A percentile compares a stretch with the other conserved stretches of the same genome.
phyloP scores from a whole-genome alignment of 2,113 vertebrate species.

The Lagenorhynchus albirostris region DNA sequence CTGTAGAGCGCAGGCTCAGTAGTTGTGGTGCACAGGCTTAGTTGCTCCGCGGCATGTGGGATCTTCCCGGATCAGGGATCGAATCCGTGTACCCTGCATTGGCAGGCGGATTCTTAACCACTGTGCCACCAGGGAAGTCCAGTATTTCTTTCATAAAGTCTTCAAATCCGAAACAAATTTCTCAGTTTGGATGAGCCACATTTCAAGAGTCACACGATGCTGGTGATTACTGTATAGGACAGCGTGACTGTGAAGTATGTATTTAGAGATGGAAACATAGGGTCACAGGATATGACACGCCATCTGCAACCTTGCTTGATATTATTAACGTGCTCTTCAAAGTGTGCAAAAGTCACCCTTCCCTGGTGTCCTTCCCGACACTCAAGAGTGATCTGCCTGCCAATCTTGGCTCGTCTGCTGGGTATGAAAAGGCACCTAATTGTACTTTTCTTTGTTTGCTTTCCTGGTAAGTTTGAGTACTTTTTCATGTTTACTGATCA shows the following conservation, averaged over 20 bases:
- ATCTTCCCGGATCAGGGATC: no score
- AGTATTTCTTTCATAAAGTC: neutral
- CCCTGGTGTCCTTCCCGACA: neutral
- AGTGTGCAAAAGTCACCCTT: neutral
- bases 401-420: neutral
- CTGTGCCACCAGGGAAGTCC: neutral
- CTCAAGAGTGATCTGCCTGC: neutral
- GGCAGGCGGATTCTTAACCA: no score
- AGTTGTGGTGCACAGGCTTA: no score
- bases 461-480: neutral
- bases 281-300: neutral
- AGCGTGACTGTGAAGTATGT: neutral
- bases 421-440: neutral
- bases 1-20: no score
- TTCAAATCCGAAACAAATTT: neutral
- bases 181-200: neutral
- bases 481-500: neutral
- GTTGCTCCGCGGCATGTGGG: no score
- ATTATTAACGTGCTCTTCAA: neutral
- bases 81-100: no score
- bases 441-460: neutral
- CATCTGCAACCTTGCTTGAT: neutral
- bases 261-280: neutral
- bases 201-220: neutral
- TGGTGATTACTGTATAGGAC: neutral